Evolutionary conservation across 2,113 vertebrate genomes (phyloP).

Genomic region (Nansenia antarctica): DNA sequence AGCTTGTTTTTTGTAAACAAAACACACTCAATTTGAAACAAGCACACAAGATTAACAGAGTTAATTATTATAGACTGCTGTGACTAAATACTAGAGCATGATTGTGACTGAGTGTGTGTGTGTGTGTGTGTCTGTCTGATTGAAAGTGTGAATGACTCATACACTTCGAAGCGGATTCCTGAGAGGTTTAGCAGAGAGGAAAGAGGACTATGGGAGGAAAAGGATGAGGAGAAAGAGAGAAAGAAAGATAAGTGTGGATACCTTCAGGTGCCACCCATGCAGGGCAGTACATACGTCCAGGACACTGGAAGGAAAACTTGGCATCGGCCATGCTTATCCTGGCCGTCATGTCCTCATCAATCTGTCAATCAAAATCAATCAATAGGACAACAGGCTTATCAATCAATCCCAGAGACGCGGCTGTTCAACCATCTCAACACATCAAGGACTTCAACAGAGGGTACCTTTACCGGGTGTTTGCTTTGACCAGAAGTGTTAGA

Average conservation of each 20-base stretch:
- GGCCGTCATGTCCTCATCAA: constrained; percentile 97
- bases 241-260: constrained; percentile 53
- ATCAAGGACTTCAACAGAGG: too few species aligned
- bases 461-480: too few species aligned
- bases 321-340: constrained; percentile 97
- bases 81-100: background rate
- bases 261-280: constrained; percentile 98
- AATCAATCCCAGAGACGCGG: too few species aligned
- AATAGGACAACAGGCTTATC: too few species aligned
- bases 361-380: constrained; percentile 73
- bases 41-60: background rate
- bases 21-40: background rate
- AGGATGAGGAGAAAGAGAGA: background rate
- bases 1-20: too few species aligned
- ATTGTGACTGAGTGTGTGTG: background rate
- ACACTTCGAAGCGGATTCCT: background rate
- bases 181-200: too few species aligned
- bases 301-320: constrained; percentile 98
- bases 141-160: background rate
- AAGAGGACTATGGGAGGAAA: too few species aligned
- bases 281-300: constrained; percentile 94
- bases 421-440: too few species aligned
- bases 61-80: background rate
- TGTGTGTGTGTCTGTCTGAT: background rate
- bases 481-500: too few species aligned